Conservation (phyloP, 1,140 invertebrate genomes). For the Trichonephila inaurata region DNA sequence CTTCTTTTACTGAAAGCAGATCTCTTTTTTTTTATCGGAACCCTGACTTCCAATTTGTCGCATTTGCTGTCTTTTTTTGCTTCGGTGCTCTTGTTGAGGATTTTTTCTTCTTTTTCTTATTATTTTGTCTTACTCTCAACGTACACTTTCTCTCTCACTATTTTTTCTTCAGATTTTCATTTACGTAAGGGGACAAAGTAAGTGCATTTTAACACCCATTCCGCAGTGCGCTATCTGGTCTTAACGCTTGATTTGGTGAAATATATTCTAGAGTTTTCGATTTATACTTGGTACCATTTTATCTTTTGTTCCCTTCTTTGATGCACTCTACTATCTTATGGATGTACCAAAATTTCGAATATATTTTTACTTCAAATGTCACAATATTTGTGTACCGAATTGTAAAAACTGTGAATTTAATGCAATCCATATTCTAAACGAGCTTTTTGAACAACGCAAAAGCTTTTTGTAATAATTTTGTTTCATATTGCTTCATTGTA, state of each 20-base stretch:
- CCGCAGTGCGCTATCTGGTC: conserved; percentile 28
- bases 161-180: not conserved
- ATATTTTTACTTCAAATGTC: too few species aligned
- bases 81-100: not conserved
- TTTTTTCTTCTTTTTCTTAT: conserved; percentile 11
- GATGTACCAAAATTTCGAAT: too few species aligned
- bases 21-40: conserved; percentile 41
- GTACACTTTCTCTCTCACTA: not conserved
- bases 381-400: not conserved
- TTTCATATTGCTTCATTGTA: too few species aligned
- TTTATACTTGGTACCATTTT: conserved; percentile 39
- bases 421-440: not conserved
- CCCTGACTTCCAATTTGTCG: conserved; percentile 40
- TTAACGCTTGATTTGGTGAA: conserved; percentile 57
- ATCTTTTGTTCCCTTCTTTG: not conserved
- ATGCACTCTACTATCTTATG: not conserved
- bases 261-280: conserved; percentile 24
- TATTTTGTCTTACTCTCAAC: not conserved
- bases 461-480: too few species aligned
- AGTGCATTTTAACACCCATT: conserved; percentile 49
- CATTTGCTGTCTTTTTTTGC: conserved; percentile 11
- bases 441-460: too few species aligned
- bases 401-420: not conserved
- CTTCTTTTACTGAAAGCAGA: conserved; percentile 22
- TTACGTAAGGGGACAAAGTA: not conserved